These are phyloP conservation scores for Nothura maculosa DNA, from an alignment of 2,797 vertebrate genomes.

Conservation along the genomic window DNA sequence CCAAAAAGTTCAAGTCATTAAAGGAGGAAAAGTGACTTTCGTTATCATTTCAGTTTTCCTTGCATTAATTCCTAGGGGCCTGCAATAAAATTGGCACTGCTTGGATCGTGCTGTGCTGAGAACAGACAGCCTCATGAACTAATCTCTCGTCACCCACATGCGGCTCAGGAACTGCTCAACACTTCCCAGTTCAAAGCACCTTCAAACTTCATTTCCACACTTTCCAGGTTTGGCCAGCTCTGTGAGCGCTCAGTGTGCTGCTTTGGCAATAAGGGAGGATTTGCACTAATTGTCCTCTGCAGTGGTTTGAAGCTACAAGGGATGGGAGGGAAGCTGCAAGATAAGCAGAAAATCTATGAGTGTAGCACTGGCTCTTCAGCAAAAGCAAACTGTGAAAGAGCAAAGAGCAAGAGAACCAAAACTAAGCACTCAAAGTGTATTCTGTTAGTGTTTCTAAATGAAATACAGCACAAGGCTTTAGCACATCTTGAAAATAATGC, in stretches of 20 bases:
- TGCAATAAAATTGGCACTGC: not conserved
- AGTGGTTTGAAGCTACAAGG: not conserved
- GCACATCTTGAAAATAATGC: not conserved
- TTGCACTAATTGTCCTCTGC: not conserved
- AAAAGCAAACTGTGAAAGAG: not conserved
- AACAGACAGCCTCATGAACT: not conserved
- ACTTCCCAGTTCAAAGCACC: slow-evolving; percentile 32
- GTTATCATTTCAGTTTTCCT: not conserved
- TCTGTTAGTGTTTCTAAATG: not conserved
- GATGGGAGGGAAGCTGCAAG: not conserved
- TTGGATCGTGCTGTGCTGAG: not conserved
- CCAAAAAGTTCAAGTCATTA: not conserved
- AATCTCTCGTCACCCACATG: slow-evolving; percentile 1
- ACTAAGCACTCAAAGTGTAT: not conserved
- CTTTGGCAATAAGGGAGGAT: not conserved
- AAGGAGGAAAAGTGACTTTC: not conserved
- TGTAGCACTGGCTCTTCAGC: not conserved
- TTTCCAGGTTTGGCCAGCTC: not conserved
- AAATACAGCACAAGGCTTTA: not conserved
- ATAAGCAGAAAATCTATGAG: not conserved
- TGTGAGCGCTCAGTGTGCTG: not conserved
- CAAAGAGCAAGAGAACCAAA: not conserved
- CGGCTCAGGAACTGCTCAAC: not conserved
- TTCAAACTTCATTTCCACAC: slow-evolving; percentile 12
- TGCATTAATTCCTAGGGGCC: slow-evolving; percentile 8